Evolutionary conservation across 2,888 invertebrate species (phyloP).

Genomic region (Ichneumon xanthorius): DNA sequence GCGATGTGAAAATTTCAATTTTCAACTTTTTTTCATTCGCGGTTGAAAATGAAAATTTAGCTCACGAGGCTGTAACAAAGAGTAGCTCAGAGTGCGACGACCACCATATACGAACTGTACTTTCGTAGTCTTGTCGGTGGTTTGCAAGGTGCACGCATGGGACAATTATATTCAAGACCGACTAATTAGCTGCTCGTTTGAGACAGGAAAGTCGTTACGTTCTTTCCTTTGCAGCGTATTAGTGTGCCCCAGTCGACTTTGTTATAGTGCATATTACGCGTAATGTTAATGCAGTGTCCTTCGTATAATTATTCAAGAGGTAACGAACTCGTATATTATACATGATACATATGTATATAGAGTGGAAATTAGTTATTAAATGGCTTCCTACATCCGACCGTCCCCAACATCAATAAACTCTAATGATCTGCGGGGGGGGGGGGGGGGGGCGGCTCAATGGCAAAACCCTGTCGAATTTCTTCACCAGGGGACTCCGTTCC

Average conservation of each 20-base stretch:
- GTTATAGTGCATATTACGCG: constrained; percentile 36
- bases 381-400: constrained; percentile 58
- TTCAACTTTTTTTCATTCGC: background rate
- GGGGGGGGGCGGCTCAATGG: constrained; percentile 37
- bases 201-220: constrained; percentile 65
- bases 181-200: constrained; percentile 65
- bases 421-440: constrained; percentile 35
- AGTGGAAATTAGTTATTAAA: constrained; percentile 50
- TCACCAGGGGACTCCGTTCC: background rate
- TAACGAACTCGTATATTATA: constrained; percentile 55
- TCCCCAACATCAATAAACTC: constrained; percentile 48
- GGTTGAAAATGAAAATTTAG: constrained; percentile 19
- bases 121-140: constrained; percentile 1
- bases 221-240: constrained; percentile 41
- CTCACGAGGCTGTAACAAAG: constrained; percentile 35
- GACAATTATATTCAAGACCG: constrained; percentile 65
- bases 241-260: constrained; percentile 29
- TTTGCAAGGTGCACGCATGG: constrained; percentile 16
- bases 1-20: too few relatives aligned
- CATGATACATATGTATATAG: constrained; percentile 25
- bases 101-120: constrained; percentile 39
- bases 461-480: constrained; percentile 46
- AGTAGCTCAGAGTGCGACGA: constrained; percentile 48
- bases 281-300: constrained; percentile 31
- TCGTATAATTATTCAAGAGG: constrained; percentile 46